phyloP scores from a whole-genome alignment of 2,797 vertebrate species.

The Sarcophilus harrisii region DNA sequence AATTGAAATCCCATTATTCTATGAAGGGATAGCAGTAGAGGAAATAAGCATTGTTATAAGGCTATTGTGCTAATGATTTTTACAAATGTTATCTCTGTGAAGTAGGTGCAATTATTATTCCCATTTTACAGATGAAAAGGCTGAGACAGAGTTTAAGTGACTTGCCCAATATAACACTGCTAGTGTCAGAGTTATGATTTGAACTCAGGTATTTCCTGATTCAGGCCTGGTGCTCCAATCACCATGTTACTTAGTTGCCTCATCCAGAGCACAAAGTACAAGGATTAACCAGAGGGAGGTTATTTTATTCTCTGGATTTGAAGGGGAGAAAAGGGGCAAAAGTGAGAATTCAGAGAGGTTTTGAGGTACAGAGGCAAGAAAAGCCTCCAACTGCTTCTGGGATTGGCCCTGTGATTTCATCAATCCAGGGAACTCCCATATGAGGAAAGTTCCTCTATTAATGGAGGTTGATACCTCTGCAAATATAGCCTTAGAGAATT shows the following conservation, averaged over 20 bases:
- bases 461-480: not conserved
- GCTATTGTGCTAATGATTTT: not conserved
- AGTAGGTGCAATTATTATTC: not conserved
- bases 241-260: not conserved
- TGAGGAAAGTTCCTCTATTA: not conserved
- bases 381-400: not conserved
- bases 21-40: not conserved
- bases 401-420: not conserved
- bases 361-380: not conserved
- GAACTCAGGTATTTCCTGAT: not conserved
- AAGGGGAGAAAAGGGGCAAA: not conserved
- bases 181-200: not conserved
- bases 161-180: not conserved
- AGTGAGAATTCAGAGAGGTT: not conserved
- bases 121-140: not conserved
- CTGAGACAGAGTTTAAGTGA: not conserved
- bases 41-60: not conserved
- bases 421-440: not conserved
- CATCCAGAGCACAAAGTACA: not conserved
- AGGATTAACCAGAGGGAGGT: not conserved
- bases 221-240: not conserved
- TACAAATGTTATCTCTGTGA: not conserved
- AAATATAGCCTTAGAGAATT: not conserved
- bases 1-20: not conserved
- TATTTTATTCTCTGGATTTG: not conserved